phyloP scores from a whole-genome alignment of 92 coral and sea anemone genomes.

The Plumapathes pennacea region DNA sequence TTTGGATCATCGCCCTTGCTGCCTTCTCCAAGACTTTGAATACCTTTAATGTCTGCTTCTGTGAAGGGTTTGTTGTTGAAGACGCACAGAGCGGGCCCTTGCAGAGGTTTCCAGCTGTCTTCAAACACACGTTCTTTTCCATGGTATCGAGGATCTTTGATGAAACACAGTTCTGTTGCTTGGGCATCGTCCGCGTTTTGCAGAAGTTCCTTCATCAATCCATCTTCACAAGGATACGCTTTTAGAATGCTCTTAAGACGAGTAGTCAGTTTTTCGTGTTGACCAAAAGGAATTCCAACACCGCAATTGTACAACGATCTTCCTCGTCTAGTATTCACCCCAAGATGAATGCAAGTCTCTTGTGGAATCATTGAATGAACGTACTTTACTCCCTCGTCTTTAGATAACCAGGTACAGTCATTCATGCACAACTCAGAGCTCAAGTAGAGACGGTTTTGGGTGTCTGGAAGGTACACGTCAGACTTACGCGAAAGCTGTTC shows the following conservation, averaged over 20 bases:
- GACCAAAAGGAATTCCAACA: slow-evolving; percentile 51
- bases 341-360: slow-evolving; percentile 27
- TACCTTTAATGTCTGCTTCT: slow-evolving; percentile 55
- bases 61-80: slow-evolving; percentile 79
- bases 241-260: slow-evolving; percentile 50
- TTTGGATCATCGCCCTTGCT: slow-evolving; percentile 82
- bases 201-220: slow-evolving; percentile 67
- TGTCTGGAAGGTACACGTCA: slow-evolving; percentile 48
- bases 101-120: slow-evolving; percentile 64
- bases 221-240: slow-evolving; percentile 58
- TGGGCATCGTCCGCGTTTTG: slow-evolving; percentile 80
- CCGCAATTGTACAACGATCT: slow-evolving; percentile 14
- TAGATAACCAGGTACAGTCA: slow-evolving; percentile 60
- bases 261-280: slow-evolving; percentile 55
- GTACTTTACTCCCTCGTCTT: slow-evolving; percentile 30
- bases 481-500: background rate
- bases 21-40: slow-evolving; percentile 77
- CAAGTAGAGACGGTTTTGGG: slow-evolving; percentile 20
- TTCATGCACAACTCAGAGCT: slow-evolving; percentile 35
- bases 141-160: slow-evolving; percentile 63
- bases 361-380: slow-evolving; percentile 29
- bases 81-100: slow-evolving; percentile 86
- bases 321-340: slow-evolving; percentile 56
- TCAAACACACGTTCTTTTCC: slow-evolving; percentile 44
- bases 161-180: slow-evolving; percentile 65